Evolutionary conservation across 1,140 invertebrate species (phyloP).

Genomic region (Drosophila parabipectinata): DNA sequence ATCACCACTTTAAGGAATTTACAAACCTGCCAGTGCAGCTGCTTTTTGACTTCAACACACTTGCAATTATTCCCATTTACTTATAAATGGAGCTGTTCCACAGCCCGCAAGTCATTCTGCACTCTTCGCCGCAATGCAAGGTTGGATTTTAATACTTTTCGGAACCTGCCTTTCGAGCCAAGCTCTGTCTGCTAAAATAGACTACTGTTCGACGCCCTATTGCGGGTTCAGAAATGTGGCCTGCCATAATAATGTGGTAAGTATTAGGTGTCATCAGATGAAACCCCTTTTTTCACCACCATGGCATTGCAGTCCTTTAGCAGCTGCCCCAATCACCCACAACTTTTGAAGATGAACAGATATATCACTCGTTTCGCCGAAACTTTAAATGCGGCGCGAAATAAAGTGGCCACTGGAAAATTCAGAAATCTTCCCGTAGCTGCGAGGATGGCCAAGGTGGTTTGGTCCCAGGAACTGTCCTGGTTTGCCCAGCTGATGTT

Average conservation of each 20-base stretch:
- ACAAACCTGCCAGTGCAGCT: background rate
- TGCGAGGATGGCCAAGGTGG: constrained; percentile 37
- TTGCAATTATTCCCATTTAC: background rate
- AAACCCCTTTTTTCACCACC: background rate
- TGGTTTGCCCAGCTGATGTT: constrained; percentile 34
- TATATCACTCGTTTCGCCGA: background rate
- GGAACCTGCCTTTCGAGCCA: constrained; percentile 2
- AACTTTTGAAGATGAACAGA: background rate
- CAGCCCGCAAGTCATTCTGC: background rate
- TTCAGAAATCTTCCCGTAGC: constrained; percentile 33
- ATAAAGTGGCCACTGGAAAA: constrained; percentile 34
- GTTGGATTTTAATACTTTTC: background rate
- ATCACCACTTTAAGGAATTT: background rate
- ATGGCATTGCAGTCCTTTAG: background rate
- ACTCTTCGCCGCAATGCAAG: background rate
- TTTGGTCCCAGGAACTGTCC: constrained; percentile 45
- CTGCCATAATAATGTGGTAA: constrained; percentile 33
- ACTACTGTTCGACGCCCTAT: constrained; percentile 16
- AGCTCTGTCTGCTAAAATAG: background rate
- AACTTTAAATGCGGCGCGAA: constrained; percentile 32
- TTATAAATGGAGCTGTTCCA: background rate
- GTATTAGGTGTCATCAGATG: background rate
- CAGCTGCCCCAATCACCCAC: background rate
- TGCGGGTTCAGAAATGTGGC: constrained; percentile 7
- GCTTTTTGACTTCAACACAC: background rate